phyloP scores from a whole-genome alignment of 2,888 invertebrate genomes.

The Scaptomyza cyrtandrae region DNA sequence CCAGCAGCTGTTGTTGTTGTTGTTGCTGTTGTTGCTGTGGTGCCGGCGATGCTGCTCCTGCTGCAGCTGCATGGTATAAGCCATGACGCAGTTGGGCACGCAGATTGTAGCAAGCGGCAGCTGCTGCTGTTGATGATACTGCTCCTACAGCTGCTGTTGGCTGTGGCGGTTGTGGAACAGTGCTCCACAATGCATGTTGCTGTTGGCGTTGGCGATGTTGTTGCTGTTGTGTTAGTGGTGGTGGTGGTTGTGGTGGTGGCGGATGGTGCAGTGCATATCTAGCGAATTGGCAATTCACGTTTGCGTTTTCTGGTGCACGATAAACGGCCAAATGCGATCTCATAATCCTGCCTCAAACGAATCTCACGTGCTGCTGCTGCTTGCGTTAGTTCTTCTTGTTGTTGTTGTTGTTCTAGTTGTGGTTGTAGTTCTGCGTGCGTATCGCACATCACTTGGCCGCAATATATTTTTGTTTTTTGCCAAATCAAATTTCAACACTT shows the following conservation, averaged over 20 bases:
- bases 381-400: conserved; percentile 4
- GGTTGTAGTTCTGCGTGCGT: conserved; percentile 33
- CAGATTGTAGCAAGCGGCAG: conserved; percentile 46
- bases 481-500: conserved; percentile 51
- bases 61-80: conserved; percentile 34
- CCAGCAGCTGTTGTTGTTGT: conserved; percentile 37
- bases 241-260: not conserved
- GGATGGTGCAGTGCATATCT: conserved; percentile 56
- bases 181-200: conserved; percentile 33
- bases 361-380: conserved; percentile 33
- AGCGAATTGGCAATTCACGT: conserved; percentile 51
- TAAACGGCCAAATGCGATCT: conserved; percentile 80
- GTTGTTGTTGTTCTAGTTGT: conserved; percentile 30
- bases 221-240: conserved; percentile 1
- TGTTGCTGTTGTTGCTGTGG: not conserved
- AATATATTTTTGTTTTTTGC: conserved; percentile 9
- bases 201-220: conserved; percentile 16
- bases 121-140: conserved; percentile 11
- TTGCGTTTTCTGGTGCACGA: conserved; percentile 74
- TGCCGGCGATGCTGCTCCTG: conserved; percentile 25
- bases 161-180: conserved; percentile 12
- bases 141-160: conserved; percentile 5
- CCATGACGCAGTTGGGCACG: conserved; percentile 61
- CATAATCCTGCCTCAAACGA: conserved; percentile 72
- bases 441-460: conserved; percentile 75